These are phyloP conservation scores for Urocitellus parryii DNA, from an alignment of 2,113 vertebrate genomes.

Conservation along the genomic window DNA sequence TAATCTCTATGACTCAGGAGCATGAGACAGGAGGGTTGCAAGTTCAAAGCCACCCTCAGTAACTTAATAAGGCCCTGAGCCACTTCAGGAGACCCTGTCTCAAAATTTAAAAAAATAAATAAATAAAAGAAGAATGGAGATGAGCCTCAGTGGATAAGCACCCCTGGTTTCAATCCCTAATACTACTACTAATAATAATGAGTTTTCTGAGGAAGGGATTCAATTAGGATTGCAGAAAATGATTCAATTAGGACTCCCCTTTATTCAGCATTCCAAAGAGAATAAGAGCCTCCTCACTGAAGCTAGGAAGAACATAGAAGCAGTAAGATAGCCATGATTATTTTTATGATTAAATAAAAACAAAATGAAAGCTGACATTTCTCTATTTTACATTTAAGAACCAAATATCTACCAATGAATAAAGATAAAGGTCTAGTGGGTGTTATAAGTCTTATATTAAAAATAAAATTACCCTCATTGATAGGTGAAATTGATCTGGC, in stretches of 20 bases:
- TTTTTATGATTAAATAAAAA: conserved; percentile 64
- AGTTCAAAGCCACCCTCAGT: too few species aligned
- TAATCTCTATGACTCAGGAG: too few species aligned
- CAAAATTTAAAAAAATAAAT: too few species aligned
- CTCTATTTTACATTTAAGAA: conserved; percentile 60
- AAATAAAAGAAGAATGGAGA: too few species aligned
- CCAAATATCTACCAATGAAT: conserved; percentile 56
- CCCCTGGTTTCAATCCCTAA: too few species aligned
- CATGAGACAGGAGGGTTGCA: too few species aligned
- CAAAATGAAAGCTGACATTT: conserved; percentile 56
- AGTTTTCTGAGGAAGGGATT: background rate
- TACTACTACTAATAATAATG: too few species aligned
- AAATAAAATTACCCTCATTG: conserved; percentile 67
- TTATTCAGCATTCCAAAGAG: background rate
- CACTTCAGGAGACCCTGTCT: too few species aligned
- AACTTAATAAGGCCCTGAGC: too few species aligned
- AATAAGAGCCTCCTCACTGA: background rate
- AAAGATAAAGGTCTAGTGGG: conserved; percentile 60
- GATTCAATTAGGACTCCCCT: background rate
- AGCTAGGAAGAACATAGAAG: background rate
- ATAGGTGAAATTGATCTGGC: conserved; percentile 73
- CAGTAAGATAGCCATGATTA: conserved; percentile 29
- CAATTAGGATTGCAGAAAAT: background rate
- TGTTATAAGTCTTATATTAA: conserved; percentile 64
- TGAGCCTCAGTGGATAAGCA: too few species aligned